Evolutionary conservation across 2,888 invertebrate genomes (phyloP), one percentile per base, ranked within the genome.

Genomic region (Allacma fusca): DNA sequence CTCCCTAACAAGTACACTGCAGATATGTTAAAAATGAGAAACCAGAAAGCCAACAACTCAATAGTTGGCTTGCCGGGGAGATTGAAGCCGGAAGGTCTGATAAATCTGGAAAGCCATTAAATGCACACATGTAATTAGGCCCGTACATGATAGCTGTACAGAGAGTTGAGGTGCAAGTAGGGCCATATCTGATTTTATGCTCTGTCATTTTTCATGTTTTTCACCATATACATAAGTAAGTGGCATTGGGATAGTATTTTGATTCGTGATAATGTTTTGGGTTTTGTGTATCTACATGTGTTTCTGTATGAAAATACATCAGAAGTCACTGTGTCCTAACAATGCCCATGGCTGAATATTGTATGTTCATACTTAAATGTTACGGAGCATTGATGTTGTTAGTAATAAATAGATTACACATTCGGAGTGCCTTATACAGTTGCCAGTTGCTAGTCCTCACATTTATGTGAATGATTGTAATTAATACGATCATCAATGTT

Each of bases 61-160:
- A 13, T 50, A 19, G n/a, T 50, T 50, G 50, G 65, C 29, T 65
- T 28, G 29, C 29, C n/a, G 65, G 65, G 65, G n/a, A 24, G 26
- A 26, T 28, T 65, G 67, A 67, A 67, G 67, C 67, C 67, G 67
- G 67, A 67, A 67, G 67, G 67, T 67, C 50, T 67, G 67, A 67
- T 67, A 67, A 67, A 67, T 67, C 67, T 67, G 67, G 67, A 67
- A 50, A 67, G 67, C 29, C 34, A 67, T 67, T 67, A 67, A 67
- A 29, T 67, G 67, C 34, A 67, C 67, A 67, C 67, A 29, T 67
- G 67, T 29, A 67, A 67, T 67, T 67, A 67, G 23, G n/a, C 28
- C 2, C n/a, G 50, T n/a, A 50, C 50, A 50, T 50, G n/a, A 50
- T 50, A 50, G 19, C n/a, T 50, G n/a, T 50, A n/a, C 9, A 34